Conservation (phyloP, 2,888 invertebrate genomes). For the Ernsta delagoae region DNA sequence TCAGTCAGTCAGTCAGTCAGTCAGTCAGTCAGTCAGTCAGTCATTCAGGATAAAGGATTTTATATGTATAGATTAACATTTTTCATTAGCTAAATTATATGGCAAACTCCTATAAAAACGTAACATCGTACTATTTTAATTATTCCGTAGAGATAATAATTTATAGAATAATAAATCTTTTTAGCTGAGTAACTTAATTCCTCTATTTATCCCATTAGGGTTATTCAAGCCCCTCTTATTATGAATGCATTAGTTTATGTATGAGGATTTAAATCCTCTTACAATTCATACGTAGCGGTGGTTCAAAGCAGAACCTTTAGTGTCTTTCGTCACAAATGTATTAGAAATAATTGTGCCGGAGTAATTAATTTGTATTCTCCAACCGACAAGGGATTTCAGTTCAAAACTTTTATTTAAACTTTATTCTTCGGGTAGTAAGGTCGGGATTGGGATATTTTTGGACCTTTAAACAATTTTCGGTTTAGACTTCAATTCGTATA, state of each 20-base stretch:
- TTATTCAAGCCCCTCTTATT: no score
- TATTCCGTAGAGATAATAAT: no score
- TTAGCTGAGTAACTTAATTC: no score
- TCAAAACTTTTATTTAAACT: slow-evolving; percentile 21
- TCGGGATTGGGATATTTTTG: slow-evolving; percentile 9
- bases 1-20: no score
- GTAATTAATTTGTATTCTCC: slow-evolving; percentile 47
- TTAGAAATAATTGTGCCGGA: slow-evolving; percentile 39
- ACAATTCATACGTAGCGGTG: not conserved
- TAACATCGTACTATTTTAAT: no score
- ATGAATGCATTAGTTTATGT: not conserved
- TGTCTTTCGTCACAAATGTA: slow-evolving; percentile 29
- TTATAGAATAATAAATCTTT: no score
- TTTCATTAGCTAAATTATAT: no score
- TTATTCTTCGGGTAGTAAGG: slow-evolving; percentile 24
- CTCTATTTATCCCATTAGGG: no score
- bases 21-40: no score
- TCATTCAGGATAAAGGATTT: no score
- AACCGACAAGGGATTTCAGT: slow-evolving; percentile 38
- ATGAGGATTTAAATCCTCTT: not conserved
- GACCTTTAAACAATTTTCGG: slow-evolving; percentile 22
- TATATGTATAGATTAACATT: no score
- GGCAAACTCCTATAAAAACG: no score
- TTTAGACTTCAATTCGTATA: slow-evolving; percentile 46
- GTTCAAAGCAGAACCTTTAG: slow-evolving; percentile 12